Base-by-base conservation (phyloP, 2,113 vertebrate species). In the Falco punctatus region DNA sequence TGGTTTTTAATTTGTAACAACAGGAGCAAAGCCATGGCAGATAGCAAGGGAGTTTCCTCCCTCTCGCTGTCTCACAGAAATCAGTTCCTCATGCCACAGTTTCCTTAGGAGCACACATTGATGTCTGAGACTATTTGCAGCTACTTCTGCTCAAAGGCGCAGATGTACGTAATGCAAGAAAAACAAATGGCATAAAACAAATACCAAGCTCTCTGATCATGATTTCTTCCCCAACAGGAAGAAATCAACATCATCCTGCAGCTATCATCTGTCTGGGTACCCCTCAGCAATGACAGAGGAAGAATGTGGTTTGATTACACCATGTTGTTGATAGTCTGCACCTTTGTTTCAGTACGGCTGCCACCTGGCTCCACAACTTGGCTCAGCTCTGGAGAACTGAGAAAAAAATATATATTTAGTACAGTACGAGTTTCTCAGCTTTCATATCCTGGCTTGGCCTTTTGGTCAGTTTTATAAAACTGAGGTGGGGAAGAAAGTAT, bases 71-170 rank as follows among this genome's bases (percentile, higher is more conserved):
- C 35, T 69, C 90, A 46, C 78, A 49, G 40, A 17, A 87, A 11
- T 14, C 62, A 83, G 90, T 96, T 97, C 96, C 95, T 93, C 85
- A 33, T 61, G 78, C 20, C 5, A 5, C 59, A 15, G 23, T 64
- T 95, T 94, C 38, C 90, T 74, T 67, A 93, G 88, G 95, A 92
- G 15, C 6, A 17, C 13, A 0, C 30, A 12, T 7, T 42, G 58
- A n/a, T 86, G 19, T 24, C 81, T 23, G 55, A n/a, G 72, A 67
- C 64, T 96, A 54, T 96, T 94, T 88, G 67, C 85, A 93, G 90
- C 57, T 48, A 81, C 85, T 96, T 92, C 92, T 96, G 87, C 93
- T 90, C 55, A 62, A 16, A 70, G 67, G 51, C 85, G 13, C 81
- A 77, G 88, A 92, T 54, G 74, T 46, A 66, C 86, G 85, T 59